A percentile compares a stretch with the other conserved stretches of the same genome.
These are phyloP conservation scores for Telenomus remus DNA, from an alignment of 1,140 invertebrate genomes.

Conservation along the genomic window DNA sequence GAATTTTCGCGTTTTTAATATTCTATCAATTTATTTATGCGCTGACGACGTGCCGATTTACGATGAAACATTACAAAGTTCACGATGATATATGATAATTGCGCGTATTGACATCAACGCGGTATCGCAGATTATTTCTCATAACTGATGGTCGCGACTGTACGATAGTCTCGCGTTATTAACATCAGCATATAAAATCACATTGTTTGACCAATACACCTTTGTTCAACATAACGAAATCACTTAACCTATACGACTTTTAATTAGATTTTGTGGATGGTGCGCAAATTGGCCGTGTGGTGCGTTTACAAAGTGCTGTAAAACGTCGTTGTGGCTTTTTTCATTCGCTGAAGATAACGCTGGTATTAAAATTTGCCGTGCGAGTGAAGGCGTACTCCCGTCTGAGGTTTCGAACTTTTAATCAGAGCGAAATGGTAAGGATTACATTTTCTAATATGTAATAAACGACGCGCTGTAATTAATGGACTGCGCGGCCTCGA, in stretches of 20 bases:
- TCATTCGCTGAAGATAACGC: no score
- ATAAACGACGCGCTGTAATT: conserved; percentile 60
- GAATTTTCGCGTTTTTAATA: conserved; percentile 34
- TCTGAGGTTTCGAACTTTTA: conserved; percentile 20
- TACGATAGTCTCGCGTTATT: no score
- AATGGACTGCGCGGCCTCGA: conserved; percentile 52
- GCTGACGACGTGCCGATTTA: conserved; percentile 33
- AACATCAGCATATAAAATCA: no score
- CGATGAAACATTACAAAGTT: conserved; percentile 28
- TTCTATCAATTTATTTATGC: conserved; percentile 39
- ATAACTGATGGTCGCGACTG: neutral
- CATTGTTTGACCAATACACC: no score
- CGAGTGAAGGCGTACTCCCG: conserved; percentile 12
- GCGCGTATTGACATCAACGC: conserved; percentile 44
- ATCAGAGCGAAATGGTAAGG: conserved; percentile 54
- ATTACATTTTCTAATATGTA: conserved; percentile 60
- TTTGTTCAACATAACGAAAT: no score
- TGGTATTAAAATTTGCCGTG: conserved; percentile 4
- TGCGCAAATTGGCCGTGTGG: no score
- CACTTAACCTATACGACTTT: no score
- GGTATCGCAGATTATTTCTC: conserved; percentile 21
- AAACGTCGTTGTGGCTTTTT: no score
- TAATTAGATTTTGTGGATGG: no score
- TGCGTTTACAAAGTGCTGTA: no score
- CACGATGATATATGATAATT: conserved; percentile 52